phyloP scores from a whole-genome alignment of 2,888 invertebrate species.

The Diarsia mendica region DNA sequence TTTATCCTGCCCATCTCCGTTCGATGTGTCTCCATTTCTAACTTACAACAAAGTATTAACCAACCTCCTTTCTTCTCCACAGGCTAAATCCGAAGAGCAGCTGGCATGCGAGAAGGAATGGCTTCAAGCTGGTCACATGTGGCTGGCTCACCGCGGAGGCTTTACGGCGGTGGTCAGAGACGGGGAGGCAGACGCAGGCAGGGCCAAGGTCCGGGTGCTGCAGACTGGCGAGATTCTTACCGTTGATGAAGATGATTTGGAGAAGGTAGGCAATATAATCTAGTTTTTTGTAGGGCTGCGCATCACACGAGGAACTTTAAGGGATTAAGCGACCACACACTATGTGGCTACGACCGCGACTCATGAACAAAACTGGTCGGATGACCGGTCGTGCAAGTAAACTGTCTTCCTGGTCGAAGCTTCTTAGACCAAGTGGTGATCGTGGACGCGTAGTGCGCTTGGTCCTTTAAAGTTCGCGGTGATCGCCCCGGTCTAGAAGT shows the following conservation, averaged over 20 bases:
- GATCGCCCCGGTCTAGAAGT: too few species aligned
- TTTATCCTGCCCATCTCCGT: not conserved
- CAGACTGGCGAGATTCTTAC: slow-evolving; percentile 95
- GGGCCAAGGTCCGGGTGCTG: slow-evolving; percentile 94
- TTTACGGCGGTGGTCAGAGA: slow-evolving; percentile 95
- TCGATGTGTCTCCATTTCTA: not conserved
- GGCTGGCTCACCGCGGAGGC: slow-evolving; percentile 98
- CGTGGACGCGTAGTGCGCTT: not conserved
- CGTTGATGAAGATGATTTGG: slow-evolving; percentile 98
- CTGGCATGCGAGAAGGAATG: slow-evolving; percentile 92
- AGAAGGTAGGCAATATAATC: slow-evolving; percentile 91
- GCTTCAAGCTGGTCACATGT: slow-evolving; percentile 94
- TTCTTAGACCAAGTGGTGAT: not conserved
- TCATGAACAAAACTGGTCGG: too few species aligned
- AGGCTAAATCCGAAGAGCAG: slow-evolving; percentile 92
- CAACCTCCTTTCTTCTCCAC: slow-evolving; percentile 60
- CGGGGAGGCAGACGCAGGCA: slow-evolving; percentile 93
- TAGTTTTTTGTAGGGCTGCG: not conserved
- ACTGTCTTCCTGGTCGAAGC: not conserved
- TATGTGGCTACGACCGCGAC: too few species aligned
- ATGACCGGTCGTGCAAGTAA: too few species aligned
- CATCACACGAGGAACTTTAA: not conserved
- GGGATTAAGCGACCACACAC: too few species aligned
- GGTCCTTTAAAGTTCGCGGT: not conserved
- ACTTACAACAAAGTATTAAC: not conserved